Evolutionary conservation across 1,140 invertebrate genomes (phyloP).

Genomic region (Brachionus rubens): DNA sequence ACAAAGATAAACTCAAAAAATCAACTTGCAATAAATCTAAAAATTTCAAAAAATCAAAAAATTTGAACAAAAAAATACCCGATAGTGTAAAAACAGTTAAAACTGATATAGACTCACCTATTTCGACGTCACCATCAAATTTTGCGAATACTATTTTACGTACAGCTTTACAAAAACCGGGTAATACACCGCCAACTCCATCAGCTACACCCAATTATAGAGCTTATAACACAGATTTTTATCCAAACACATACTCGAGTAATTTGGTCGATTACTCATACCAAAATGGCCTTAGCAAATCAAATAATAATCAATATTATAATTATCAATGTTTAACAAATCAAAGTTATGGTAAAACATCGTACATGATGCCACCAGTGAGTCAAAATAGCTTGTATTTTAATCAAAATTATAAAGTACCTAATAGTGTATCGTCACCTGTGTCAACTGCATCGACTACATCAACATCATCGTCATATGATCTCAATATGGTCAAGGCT

Average conservation of each 20-base stretch:
- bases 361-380: constrained; percentile 10
- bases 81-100: not conserved
- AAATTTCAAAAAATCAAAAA: not conserved
- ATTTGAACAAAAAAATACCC: too few relatives aligned
- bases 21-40: not conserved
- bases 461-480: constrained; percentile 5
- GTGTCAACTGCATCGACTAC: constrained; percentile 1
- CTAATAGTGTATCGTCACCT: not conserved
- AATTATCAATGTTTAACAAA: constrained; percentile 39
- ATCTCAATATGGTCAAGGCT: constrained; percentile 12
- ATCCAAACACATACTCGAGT: not conserved
- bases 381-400: not conserved
- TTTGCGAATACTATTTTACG: constrained; percentile 4
- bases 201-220: constrained; percentile 8
- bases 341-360: not conserved
- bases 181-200: constrained; percentile 21
- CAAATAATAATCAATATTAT: not conserved
- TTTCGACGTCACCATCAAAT: not conserved
- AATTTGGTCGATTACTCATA: not conserved
- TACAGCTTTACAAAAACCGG: constrained; percentile 17
- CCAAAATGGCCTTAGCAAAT: constrained; percentile 12
- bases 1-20: not conserved
- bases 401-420: constrained; percentile 18
- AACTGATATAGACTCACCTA: not conserved
- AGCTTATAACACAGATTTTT: constrained; percentile 4